Percentiles rank a stretch among this genome's conserved stretches.
Conservation (phyloP, 2,113 vertebrate species). For the Diphyllodes magnificus region DNA sequence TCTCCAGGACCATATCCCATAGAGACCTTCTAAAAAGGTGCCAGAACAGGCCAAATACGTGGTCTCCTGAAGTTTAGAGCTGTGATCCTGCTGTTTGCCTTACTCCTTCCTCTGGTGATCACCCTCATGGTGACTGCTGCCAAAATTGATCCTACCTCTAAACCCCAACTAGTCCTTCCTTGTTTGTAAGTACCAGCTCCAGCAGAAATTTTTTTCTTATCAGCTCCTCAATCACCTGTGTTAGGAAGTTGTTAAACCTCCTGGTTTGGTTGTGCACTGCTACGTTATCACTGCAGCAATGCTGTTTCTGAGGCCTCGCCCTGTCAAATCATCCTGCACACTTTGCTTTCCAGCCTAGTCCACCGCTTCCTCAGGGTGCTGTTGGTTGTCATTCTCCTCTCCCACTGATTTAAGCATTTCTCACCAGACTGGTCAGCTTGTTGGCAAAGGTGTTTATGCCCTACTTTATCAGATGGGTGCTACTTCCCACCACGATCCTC, state of each 20-base stretch:
- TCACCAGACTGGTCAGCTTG: not conserved
- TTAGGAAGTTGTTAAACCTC: not conserved
- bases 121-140: not conserved
- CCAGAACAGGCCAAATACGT: not conserved
- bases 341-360: not conserved
- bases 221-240: not conserved
- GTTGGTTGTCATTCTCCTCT: not conserved
- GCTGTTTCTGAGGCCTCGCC: fast-evolving
- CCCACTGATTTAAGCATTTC: not conserved
- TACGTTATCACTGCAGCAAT: not conserved
- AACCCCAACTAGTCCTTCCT: not conserved
- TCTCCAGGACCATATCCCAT: not conserved
- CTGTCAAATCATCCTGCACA: not conserved
- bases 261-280: not conserved
- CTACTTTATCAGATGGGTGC: not conserved
- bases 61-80: not conserved
- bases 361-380: not conserved
- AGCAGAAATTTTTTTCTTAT: not conserved
- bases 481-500: not conserved
- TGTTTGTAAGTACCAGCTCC: not conserved
- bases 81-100: not conserved
- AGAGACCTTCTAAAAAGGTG: not conserved
- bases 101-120: not conserved
- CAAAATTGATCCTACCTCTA: not conserved
- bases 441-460: not conserved